Conservation (phyloP, 1,140 invertebrate species). For the Polypedilum pembai region DNA sequence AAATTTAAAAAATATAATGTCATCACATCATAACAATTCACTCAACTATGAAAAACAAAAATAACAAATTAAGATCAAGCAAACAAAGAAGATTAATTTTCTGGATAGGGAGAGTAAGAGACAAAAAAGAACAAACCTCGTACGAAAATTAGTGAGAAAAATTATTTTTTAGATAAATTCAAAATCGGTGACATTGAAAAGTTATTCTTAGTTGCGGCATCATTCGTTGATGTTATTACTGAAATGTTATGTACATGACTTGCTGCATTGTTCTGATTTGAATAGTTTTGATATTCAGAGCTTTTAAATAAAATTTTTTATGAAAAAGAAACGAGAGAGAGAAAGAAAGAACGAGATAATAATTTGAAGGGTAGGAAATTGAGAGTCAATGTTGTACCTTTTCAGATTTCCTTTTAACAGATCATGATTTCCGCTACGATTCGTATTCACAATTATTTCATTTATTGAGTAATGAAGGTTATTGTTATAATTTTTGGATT, state of each 20-base stretch:
- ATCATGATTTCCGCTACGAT: background rate
- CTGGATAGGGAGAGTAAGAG: too few species aligned
- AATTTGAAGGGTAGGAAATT: background rate
- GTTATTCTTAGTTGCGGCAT: background rate
- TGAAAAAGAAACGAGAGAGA: background rate
- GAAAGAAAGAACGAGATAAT: background rate
- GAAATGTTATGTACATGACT: background rate
- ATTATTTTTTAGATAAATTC: slow-evolving; percentile 18
- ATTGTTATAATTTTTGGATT: background rate
- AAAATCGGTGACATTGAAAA: background rate
- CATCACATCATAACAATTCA: too few species aligned
- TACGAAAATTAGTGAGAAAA: too few species aligned
- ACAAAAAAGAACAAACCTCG: too few species aligned
- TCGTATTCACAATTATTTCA: background rate
- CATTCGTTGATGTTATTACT: slow-evolving; percentile 8
- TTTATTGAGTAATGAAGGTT: slow-evolving; percentile 9
- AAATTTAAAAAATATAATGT: too few species aligned
- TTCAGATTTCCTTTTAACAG: background rate
- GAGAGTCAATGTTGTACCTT: slow-evolving; percentile 15
- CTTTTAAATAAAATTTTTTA: background rate
- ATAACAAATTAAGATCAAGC: too few species aligned
- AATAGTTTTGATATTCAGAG: background rate
- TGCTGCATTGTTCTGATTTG: background rate
- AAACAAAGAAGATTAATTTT: too few species aligned
- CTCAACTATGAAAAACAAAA: too few species aligned